phyloP scores from a whole-genome alignment of 2,797 vertebrate genomes.

The Acanthurus tractus region DNA sequence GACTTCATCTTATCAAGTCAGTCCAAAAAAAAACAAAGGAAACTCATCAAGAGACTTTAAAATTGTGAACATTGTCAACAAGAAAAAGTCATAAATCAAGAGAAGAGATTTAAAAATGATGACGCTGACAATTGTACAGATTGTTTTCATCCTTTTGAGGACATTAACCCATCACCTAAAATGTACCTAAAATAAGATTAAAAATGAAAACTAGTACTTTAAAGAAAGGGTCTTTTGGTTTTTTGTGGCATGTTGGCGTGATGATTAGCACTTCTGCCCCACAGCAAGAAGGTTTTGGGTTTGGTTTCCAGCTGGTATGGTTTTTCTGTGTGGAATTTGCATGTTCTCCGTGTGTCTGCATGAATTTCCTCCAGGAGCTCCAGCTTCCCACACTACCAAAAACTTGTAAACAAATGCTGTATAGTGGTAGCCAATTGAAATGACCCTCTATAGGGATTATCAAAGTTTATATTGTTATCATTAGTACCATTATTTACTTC shows the following conservation, averaged over 20 bases:
- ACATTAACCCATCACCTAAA: slow-evolving; percentile 60
- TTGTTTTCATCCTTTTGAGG: slow-evolving; percentile 68
- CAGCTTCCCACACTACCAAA: too few species aligned
- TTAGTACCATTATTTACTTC: too few species aligned
- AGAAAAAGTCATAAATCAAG: slow-evolving; percentile 49
- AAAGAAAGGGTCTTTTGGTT: background rate
- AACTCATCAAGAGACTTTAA: slow-evolving; percentile 43
- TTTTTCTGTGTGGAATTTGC: too few species aligned
- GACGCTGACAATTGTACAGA: slow-evolving; percentile 41
- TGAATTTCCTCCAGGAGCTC: too few species aligned
- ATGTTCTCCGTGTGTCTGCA: too few species aligned
- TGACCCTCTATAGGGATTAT: too few species aligned
- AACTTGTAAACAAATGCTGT: too few species aligned
- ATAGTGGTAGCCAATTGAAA: too few species aligned
- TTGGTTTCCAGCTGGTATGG: too few species aligned
- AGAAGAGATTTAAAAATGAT: slow-evolving; percentile 38
- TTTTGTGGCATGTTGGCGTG: too few species aligned
- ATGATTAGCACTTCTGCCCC: too few species aligned
- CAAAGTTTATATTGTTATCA: too few species aligned
- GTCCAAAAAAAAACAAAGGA: slow-evolving; percentile 13
- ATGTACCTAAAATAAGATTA: slow-evolving; percentile 38
- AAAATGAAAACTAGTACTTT: slow-evolving; percentile 25
- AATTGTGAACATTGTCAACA: slow-evolving; percentile 8
- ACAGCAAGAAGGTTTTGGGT: slow-evolving; percentile 20
- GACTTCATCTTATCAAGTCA: slow-evolving; percentile 42